Conservation (phyloP, 2,888 invertebrate genomes). For the Dexiosoma caninum region DNA sequence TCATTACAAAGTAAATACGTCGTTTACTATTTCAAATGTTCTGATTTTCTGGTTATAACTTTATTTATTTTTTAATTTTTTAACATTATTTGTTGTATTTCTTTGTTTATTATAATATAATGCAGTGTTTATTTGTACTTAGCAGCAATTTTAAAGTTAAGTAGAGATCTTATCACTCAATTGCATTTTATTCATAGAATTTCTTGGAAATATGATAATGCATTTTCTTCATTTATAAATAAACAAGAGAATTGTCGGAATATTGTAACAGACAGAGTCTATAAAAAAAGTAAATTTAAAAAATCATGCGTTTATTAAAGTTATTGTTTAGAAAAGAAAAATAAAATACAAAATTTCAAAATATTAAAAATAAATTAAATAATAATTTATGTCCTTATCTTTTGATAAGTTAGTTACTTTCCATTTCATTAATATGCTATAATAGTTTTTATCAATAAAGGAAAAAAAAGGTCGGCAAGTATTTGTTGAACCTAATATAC, state of each 20-base stretch:
- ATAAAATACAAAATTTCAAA: neutral
- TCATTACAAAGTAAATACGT: too few relatives aligned
- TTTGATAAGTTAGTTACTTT: neutral
- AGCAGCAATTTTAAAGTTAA: neutral
- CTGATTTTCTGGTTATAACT: too few relatives aligned
- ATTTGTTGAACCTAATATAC: too few relatives aligned
- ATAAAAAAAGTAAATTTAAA: neutral
- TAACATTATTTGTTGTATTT: too few relatives aligned
- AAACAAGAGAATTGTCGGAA: neutral
- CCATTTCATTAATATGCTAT: neutral
- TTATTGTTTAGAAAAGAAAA: neutral
- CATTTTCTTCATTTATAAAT: neutral
- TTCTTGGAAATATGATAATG: slow-evolving; percentile 37
- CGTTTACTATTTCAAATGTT: too few relatives aligned
- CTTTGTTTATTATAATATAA: neutral
- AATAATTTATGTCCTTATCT: neutral
- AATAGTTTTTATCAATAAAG: neutral
- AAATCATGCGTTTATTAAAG: neutral
- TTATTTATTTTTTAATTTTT: too few relatives aligned
- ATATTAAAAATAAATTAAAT: neutral
- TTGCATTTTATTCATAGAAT: slow-evolving; percentile 10
- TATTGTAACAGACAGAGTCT: neutral
- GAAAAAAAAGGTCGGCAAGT: too few relatives aligned
- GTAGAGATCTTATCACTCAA: slow-evolving; percentile 11
- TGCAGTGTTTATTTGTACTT: neutral